Conservation (phyloP, 2,113 vertebrate genomes). For the Seriola dumerili region DNA sequence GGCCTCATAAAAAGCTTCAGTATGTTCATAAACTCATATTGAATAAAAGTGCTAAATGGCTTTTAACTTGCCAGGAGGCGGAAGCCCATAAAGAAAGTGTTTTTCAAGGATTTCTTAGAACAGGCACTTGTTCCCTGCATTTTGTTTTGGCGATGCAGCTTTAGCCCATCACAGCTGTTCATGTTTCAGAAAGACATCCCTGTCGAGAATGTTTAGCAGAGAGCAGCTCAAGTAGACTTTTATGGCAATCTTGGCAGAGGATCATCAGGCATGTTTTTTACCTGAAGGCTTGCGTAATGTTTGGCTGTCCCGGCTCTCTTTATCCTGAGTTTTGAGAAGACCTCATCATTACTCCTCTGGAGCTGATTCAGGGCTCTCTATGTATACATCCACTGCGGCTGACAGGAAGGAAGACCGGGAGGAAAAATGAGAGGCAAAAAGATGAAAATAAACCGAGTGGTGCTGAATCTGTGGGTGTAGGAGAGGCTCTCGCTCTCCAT, state of each 20-base stretch:
- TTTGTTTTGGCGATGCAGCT: background rate
- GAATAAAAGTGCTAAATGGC: constrained; percentile 60
- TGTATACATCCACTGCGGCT: background rate
- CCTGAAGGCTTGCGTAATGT: constrained; percentile 1
- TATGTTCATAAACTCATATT: constrained; percentile 54
- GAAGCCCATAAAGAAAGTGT: constrained; percentile 19
- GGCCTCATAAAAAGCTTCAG: constrained; percentile 44
- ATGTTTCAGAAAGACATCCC: constrained; percentile 10
- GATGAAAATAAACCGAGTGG: constrained; percentile 14
- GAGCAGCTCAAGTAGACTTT: constrained; percentile 17
- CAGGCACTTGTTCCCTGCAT: background rate
- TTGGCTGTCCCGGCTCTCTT: constrained; percentile 8
- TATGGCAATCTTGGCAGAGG: constrained; percentile 27
- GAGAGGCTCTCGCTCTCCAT: background rate
- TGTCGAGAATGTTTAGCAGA: constrained; percentile 13
- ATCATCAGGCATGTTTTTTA: constrained; percentile 33
- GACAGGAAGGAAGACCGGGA: background rate
- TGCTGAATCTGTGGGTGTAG: constrained; percentile 2
- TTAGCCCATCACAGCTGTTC: background rate
- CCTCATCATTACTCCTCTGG: constrained; percentile 6
- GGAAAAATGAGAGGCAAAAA: background rate
- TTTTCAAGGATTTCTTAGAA: constrained; percentile 10
- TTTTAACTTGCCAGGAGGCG: constrained; percentile 20
- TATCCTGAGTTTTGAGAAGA: constrained; percentile 5
- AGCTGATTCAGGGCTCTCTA: background rate